Evolutionary conservation across 2,888 invertebrate species (phyloP).

Genomic region (Tetramorium bicarinatum): DNA sequence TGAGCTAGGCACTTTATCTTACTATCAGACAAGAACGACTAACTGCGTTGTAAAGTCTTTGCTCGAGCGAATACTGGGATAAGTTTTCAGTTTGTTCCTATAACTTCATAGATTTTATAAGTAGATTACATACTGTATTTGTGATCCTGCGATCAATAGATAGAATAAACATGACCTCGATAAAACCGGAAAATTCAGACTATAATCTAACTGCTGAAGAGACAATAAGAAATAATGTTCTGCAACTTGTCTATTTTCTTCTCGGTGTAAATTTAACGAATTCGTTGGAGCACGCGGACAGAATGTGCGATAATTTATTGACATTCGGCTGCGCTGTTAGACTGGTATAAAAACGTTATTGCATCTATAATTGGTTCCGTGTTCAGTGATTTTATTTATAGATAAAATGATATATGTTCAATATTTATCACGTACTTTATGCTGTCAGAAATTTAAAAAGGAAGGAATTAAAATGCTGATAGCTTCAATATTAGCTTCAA

Average conservation of each 20-base stretch:
- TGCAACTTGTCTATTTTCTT: slow-evolving; percentile 15
- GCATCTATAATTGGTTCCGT: slow-evolving; percentile 38
- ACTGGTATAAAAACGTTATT: slow-evolving; percentile 26
- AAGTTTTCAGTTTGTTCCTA: slow-evolving; percentile 29
- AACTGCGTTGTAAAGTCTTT: neutral
- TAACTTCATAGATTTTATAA: slow-evolving; percentile 51
- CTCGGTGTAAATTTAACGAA: slow-evolving; percentile 15
- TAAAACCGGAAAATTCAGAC: slow-evolving; percentile 19
- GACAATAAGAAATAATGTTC: slow-evolving; percentile 18
- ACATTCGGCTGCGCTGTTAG: neutral
- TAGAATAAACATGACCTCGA: slow-evolving; percentile 52
- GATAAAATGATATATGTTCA: slow-evolving; percentile 3
- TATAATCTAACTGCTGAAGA: slow-evolving; percentile 40
- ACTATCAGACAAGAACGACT: slow-evolving; percentile 4
- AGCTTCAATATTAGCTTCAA: slow-evolving; percentile 12
- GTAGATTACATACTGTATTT: slow-evolving; percentile 48
- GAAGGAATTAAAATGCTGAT: slow-evolving; percentile 8
- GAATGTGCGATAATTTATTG: slow-evolving; percentile 33
- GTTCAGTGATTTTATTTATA: slow-evolving; percentile 38
- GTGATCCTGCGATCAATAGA: slow-evolving; percentile 49
- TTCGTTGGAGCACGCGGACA: neutral
- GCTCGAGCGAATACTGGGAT: neutral
- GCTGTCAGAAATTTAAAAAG: neutral
- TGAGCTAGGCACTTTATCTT: neutral
- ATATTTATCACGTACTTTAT: neutral